Base-by-base conservation (phyloP, 2,888 invertebrate genomes). In the Watsonalla cultraria region DNA sequence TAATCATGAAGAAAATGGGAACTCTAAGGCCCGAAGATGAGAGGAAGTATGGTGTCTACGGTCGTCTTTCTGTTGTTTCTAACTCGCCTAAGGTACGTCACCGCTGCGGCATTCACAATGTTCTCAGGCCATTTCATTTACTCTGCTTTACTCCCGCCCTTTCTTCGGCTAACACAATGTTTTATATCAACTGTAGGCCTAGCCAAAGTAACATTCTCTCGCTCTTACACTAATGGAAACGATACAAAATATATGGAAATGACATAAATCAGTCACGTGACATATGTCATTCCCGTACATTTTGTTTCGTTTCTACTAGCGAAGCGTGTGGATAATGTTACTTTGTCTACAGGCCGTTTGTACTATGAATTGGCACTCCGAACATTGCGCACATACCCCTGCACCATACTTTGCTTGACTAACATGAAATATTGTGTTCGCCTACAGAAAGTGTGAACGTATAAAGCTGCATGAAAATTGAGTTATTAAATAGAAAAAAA, bases 1-100 rank as follows among this genome's bases (percentile, higher is more conserved):
- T 92, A 67, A 92, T 93, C 0, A 92, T 94, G 93, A 94, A 93
- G 76, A 92, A 92, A 76, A 94, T 94, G 84, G 94, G 94, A 54
- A 93, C 92, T 0, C 74, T 94, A 52, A 84, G 93, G 62, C 92
- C 93, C 4, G 92, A 93, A 58, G 94, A 94, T 65, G 93, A 94
- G 74, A 90, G 92, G 51, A 94, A 94, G 72, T 94, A 94, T 70
- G 93, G 92, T 48, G 90, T 92, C 51, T 93, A 93, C 68, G 92
- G 90, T 47, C 86, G 91, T 58, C 77, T 89, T 35, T 84, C 89
- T 45, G 78, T 84, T 48, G 75, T 88, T 45, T 79, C 89, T 39
- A 76, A 74, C 67, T 70, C 86, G 51, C 80, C 86, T 60, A 88
- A 88, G 86, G 87, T 87, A 73, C 56, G 5, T 14, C 5, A 15